Percentiles rank a stretch among this genome's conserved stretches.
These are phyloP conservation scores for Bruchidius siliquastri DNA, from an alignment of 2,888 invertebrate genomes.

Conservation along the genomic window DNA sequence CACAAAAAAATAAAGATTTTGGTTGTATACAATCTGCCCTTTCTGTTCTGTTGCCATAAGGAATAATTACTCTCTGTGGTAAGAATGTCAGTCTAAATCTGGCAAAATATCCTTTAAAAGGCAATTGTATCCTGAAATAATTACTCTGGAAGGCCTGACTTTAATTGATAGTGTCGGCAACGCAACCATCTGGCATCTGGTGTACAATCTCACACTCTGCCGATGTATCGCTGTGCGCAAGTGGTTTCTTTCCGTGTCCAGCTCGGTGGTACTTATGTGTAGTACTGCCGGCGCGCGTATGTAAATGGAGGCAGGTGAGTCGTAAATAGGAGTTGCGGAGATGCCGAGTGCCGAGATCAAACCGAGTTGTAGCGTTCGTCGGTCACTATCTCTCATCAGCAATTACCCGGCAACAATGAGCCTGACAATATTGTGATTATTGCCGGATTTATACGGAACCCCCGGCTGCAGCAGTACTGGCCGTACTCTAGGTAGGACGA, in stretches of 20 bases:
- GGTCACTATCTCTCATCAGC: constrained; percentile 11
- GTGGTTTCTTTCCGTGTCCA: not conserved
- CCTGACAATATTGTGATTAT: constrained; percentile 12
- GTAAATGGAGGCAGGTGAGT: not conserved
- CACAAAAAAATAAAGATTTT: no score
- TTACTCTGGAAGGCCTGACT: not conserved
- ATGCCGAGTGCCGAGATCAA: not conserved
- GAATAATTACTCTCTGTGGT: no score
- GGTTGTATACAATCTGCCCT: no score
- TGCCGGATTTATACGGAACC: constrained; percentile 4
- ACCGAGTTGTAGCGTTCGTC: constrained; percentile 1
- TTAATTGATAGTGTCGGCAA: not conserved
- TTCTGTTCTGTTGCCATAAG: no score
- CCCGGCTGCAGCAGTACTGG: not conserved
- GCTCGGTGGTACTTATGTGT: not conserved
- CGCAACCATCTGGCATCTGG: not conserved
- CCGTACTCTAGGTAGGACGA: not conserved
- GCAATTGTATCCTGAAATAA: no score
- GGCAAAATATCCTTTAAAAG: no score
- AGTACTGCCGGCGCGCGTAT: not conserved
- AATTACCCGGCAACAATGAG: constrained; percentile 10
- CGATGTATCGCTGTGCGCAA: not conserved
- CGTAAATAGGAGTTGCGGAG: not conserved
- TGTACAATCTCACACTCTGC: not conserved
- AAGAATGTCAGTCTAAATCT: no score